These are phyloP conservation scores for Ceyx erithaca DNA, from an alignment of 2,797 vertebrate species.

Conservation along the genomic window DNA sequence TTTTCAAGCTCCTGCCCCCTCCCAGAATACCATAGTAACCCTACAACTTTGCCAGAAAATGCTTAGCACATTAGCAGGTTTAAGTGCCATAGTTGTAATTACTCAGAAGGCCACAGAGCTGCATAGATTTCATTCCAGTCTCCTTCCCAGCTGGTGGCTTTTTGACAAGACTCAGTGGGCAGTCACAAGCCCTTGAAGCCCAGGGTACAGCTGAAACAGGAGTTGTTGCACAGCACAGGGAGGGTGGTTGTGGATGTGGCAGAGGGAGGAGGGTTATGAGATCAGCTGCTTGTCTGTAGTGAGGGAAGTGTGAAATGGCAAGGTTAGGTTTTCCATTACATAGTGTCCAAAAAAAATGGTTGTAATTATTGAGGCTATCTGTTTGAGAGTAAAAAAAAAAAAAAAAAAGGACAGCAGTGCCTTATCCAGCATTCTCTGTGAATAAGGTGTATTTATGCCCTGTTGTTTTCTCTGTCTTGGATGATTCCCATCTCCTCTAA, in stretches of 20 bases:
- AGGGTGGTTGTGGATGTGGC: neutral
- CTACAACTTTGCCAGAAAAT: conserved; percentile 71
- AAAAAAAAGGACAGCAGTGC: neutral
- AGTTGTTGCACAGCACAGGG: conserved; percentile 23
- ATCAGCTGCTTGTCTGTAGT: conserved; percentile 34
- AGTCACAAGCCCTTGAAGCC: conserved; percentile 54
- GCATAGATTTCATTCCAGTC: conserved; percentile 72
- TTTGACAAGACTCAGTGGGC: conserved; percentile 62
- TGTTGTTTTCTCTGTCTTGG: conserved; percentile 17
- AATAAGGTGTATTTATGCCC: neutral
- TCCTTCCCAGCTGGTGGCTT: conserved; percentile 72
- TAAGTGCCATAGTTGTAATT: conserved; percentile 59
- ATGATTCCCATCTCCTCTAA: neutral
- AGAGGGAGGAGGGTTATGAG: conserved; percentile 17
- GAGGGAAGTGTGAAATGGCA: conserved; percentile 40
- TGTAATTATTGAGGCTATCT: conserved; percentile 15
- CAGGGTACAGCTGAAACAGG: conserved; percentile 35
- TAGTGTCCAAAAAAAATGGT: neutral
- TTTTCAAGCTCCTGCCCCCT: conserved; percentile 50
- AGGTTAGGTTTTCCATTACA: conserved; percentile 27
- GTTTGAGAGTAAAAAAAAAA: neutral
- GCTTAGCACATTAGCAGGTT: conserved; percentile 78
- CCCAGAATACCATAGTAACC: conserved; percentile 65
- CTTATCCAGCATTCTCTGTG: neutral
- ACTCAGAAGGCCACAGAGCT: conserved; percentile 61